Evolutionary conservation across 92 coral and sea anemone species (phyloP), one percentile per base, ranked within the genome.

Genomic region (Siderastrea siderea): DNA sequence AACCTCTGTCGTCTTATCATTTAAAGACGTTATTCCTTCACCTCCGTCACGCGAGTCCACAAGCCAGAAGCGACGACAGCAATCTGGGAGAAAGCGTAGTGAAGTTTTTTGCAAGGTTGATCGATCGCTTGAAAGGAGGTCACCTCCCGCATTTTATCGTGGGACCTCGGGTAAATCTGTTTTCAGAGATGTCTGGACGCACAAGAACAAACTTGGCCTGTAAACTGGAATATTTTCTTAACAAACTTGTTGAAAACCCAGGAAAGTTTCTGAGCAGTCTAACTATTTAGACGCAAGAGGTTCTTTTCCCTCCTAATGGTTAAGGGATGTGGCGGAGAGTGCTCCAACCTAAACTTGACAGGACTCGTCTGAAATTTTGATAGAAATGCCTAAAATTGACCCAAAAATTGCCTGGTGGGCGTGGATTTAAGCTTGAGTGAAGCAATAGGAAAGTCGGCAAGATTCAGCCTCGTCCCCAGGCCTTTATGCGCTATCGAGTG

Each of bases 21-120:
- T 70, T 92, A 2, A 92, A 92, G 66, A 92, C 79, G 8, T 17
- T 83, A 52, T 92, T 92, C 68, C 82, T 89, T 59, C 87, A 88
- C 16, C 63, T 47, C 46, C 79, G 86, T 47, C 10, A n/a, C 2
- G 11, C 15, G 7, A 15, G 47, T 6, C 81, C 90, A 5, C 71
- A 78, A 7, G 85, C 65, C 15, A 54, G 14, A 53, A n/a, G 17
- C 43, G 66, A 68, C 66, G 63, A 67, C 10, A 43, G 19, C n/a
- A 78, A 74, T 44, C n/a, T 85, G 68, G 93, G 83, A 7, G 44
- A 44, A 51, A 66, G 72, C 44, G 93, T 90, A 38, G 74, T 79
- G 57, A 12, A 49, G 3, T 90, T 90, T 90, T 72, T 90, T 74
- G 3, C 14, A 58, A 58, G 59, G 12, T 68, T 90, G 68, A 80